Evolutionary conservation across 2,113 vertebrate species (phyloP).

Genomic region (Dissostichus mawsoni): DNA sequence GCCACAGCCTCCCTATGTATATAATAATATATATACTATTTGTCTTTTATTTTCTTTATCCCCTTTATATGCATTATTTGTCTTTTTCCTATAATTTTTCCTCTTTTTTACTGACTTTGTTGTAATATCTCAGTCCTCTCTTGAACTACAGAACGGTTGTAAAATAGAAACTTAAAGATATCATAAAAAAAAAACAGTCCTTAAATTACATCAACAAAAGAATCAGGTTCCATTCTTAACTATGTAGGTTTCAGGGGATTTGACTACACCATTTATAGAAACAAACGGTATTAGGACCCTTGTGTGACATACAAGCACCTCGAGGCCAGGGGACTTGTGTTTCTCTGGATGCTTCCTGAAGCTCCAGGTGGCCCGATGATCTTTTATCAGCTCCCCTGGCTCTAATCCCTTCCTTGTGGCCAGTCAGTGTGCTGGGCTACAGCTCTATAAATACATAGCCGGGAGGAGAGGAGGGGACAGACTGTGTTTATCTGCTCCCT

Average conservation of each 20-base stretch:
- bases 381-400: conserved; percentile 71
- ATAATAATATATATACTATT: too few species aligned
- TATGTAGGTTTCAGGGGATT: conserved; percentile 8
- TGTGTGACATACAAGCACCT: conserved; percentile 21
- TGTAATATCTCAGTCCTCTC: too few species aligned
- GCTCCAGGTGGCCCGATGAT: conserved; percentile 67
- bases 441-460: conserved; percentile 75
- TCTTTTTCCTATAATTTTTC: too few species aligned
- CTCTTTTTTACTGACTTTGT: too few species aligned
- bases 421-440: conserved; percentile 38
- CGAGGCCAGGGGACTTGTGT: conserved; percentile 6
- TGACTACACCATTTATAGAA: not conserved
- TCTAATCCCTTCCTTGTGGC: conserved; percentile 73
- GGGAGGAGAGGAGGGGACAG: conserved; percentile 66
- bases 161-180: too few species aligned
- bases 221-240: not conserved
- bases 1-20: too few species aligned
- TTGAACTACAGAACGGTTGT: too few species aligned
- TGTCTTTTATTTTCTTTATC: too few species aligned
- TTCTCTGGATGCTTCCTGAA: conserved; percentile 53
- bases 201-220: not conserved
- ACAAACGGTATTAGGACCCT: not conserved
- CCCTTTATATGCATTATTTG: too few species aligned
- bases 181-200: not conserved
- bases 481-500: conserved; percentile 79